phyloP scores from a whole-genome alignment of 2,888 invertebrate genomes.

The Chironomus riparius region DNA sequence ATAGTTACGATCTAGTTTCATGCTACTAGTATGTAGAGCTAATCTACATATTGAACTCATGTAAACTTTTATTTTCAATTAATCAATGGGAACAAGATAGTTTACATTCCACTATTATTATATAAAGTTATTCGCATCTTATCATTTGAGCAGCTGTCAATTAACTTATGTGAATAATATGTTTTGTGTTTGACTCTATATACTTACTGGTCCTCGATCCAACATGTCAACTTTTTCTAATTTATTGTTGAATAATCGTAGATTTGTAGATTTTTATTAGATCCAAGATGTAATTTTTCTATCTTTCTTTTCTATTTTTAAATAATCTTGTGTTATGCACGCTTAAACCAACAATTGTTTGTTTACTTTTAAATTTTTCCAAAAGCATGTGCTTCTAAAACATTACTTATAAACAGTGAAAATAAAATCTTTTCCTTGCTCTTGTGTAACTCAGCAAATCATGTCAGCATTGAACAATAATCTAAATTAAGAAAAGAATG shows the following conservation, averaged over 20 bases:
- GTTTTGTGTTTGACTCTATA: neutral
- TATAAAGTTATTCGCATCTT: too few relatives aligned
- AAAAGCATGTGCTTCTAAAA: neutral
- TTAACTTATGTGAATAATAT: too few relatives aligned
- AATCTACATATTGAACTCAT: too few relatives aligned
- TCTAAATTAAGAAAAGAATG: neutral
- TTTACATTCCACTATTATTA: too few relatives aligned
- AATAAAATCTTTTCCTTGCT: neutral
- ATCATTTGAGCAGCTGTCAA: too few relatives aligned
- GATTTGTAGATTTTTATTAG: neutral
- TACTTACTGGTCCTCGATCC: slow-evolving; percentile 12
- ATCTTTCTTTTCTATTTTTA: neutral
- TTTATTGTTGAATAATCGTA: neutral
- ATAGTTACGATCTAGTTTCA: too few relatives aligned
- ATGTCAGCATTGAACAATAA: neutral
- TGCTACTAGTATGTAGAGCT: too few relatives aligned
- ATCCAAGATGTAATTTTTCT: neutral
- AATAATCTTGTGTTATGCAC: neutral
- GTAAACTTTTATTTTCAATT: too few relatives aligned
- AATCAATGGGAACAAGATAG: too few relatives aligned
- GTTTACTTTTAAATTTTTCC: neutral
- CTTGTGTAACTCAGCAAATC: neutral
- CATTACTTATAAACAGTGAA: too few relatives aligned
- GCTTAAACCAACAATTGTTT: neutral
- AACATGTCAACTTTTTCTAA: neutral